Evolutionary conservation across 2,797 vertebrate genomes (phyloP).

Genomic region (Meda fulgida): DNA sequence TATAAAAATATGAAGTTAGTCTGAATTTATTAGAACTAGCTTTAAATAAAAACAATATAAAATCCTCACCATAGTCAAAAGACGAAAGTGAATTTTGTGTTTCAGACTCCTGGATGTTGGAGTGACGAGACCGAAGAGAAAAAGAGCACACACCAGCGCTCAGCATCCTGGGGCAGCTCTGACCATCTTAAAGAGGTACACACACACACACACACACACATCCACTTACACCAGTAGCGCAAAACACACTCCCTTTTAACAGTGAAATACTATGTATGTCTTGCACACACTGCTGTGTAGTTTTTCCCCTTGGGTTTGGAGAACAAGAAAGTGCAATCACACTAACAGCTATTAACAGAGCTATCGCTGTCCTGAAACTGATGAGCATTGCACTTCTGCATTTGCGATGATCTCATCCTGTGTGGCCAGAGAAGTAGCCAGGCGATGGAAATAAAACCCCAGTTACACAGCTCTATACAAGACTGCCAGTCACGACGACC

Average conservation of each 20-base stretch:
- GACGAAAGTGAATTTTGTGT: constrained; percentile 8
- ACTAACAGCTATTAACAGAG: constrained; percentile 50
- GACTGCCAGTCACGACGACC: constrained; percentile 18
- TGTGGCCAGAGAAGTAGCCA: constrained; percentile 1
- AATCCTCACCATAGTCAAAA: neutral
- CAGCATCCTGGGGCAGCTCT: constrained; percentile 89
- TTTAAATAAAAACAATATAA: neutral
- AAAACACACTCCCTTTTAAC: constrained; percentile 28
- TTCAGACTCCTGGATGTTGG: constrained; percentile 91
- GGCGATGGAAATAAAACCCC: constrained; percentile 30
- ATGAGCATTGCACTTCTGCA: constrained; percentile 47
- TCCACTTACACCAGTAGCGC: constrained; percentile 5
- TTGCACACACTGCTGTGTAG: constrained; percentile 21
- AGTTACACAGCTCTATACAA: neutral
- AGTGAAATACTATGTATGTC: constrained; percentile 31
- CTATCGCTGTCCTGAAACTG: constrained; percentile 45
- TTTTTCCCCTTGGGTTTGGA: constrained; percentile 46
- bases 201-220: constrained; percentile 11
- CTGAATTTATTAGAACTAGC: neutral
- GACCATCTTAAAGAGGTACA: constrained; percentile 90
- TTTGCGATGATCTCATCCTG: constrained; percentile 47
- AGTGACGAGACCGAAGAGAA: constrained; percentile 82
- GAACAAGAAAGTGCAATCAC: constrained; percentile 43
- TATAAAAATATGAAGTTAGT: neutral
- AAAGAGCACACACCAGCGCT: constrained; percentile 85